A percentile compares a stretch with the other conserved stretches of the same genome.
Conservation (phyloP, 2,888 invertebrate species). For the Brachyopa scutellaris region DNA sequence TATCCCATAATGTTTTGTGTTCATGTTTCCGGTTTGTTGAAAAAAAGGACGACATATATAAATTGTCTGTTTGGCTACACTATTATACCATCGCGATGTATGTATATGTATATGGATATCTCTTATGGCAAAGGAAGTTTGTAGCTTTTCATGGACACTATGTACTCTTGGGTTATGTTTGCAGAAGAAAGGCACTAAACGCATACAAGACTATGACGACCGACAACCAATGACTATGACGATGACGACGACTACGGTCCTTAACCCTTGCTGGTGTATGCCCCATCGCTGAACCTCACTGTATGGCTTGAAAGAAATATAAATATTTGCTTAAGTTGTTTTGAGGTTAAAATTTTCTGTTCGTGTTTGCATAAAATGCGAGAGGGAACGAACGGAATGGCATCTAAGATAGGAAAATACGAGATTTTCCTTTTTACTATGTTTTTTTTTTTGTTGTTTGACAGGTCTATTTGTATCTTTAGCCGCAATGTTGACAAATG, state of each 20-base stretch:
- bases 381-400: constrained; percentile 49
- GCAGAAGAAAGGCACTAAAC: constrained; percentile 52
- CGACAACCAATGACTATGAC: constrained; percentile 56
- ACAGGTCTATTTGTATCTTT: constrained; percentile 65
- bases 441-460: constrained; percentile 30
- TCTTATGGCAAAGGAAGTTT: constrained; percentile 64
- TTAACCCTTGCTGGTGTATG: constrained; percentile 73
- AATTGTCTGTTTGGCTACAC: constrained; percentile 65
- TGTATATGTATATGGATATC: constrained; percentile 10
- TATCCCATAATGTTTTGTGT: constrained; percentile 68
- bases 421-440: constrained; percentile 32
- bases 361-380: constrained; percentile 65
- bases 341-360: constrained; percentile 80
- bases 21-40: constrained; percentile 67
- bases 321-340: constrained; percentile 81
- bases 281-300: constrained; percentile 24
- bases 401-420: constrained; percentile 68
- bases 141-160: constrained; percentile 71
- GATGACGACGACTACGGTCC: constrained; percentile 69
- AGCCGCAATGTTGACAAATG: constrained; percentile 72
- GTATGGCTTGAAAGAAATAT: constrained; percentile 60
- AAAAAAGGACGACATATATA: constrained; percentile 65
- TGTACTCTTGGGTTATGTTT: constrained; percentile 49
- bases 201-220: constrained; percentile 58
- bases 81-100: constrained; percentile 29